Base-by-base conservation (phyloP, 1,140 invertebrate species). In the Plectrocnemia conspersa region DNA sequence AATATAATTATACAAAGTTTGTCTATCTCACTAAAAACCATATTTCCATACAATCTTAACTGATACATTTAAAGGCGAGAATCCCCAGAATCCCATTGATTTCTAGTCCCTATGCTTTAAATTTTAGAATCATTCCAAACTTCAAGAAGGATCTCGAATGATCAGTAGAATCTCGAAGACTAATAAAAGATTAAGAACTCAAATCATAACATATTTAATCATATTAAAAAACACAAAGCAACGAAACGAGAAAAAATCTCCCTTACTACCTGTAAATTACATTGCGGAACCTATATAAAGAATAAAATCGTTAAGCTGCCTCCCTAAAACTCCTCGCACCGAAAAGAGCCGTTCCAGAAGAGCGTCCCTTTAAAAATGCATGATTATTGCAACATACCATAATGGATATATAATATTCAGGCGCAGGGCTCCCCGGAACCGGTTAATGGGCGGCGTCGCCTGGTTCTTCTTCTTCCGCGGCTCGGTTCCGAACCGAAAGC, bases 381-480 rank as follows among this genome's bases (percentile, higher is more conserved):
- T 27, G 50, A 52, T 54, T 61, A 61, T 61, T 61, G 55, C 49
- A 52, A 52, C 50, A 49, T 23, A 42, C 45, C 55, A 61, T 61
- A 58, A 61, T 57, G 55, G 59, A 48, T 54, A 61, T 61, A 61
- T 54, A 61, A 61, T 57, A 61, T 61, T 61, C 59, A 54, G 44
- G 19, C 47, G 47, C 47, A 13, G 27, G 46, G 27, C 27, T 42
- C 33, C 22, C 24, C 38, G 19, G 5, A 10, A 5, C 6, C 21
- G n/a, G n/a, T n/a, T n/a, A n/a, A n/a, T n/a, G n/a, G n/a, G n/a
- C n/a, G n/a, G n/a, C 21, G 18, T 44, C 10, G 6, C 5, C 23
- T 21, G 23, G 18, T 13, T 10, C 19, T 32, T 33, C 40, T 40
- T 22, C 27, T n/a, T 32, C n/a, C 27, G n/a, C n/a, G 25, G 53